Percentiles rank a stretch among this genome's conserved stretches.
Conservation (phyloP, 2,888 invertebrate species). For the Orthosia cruda region DNA sequence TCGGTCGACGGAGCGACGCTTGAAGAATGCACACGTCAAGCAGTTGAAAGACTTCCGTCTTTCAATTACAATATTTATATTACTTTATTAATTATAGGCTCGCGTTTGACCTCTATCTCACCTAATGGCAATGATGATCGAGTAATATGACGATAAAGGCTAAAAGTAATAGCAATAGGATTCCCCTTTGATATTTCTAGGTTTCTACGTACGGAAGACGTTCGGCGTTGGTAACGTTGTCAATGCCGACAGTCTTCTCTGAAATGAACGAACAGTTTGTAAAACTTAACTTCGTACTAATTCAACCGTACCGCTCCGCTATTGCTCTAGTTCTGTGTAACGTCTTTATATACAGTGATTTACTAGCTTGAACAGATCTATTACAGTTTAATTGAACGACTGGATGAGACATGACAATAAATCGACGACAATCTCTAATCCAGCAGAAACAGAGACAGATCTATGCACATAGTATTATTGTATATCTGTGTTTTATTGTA, state of each 20-base stretch:
- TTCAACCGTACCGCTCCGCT: background rate
- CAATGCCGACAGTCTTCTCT: background rate
- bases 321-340: slow-evolving; percentile 15
- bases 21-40: too few species aligned
- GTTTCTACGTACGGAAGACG: background rate
- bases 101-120: too few species aligned
- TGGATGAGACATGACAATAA: slow-evolving; percentile 53
- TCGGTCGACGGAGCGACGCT: too few species aligned
- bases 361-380: slow-evolving; percentile 48
- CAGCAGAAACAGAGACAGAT: slow-evolving; percentile 27
- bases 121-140: background rate
- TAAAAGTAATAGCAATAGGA: too few species aligned
- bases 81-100: too few species aligned
- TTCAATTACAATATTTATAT: too few species aligned
- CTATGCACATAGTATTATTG: slow-evolving; percentile 11
- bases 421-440: slow-evolving; percentile 51
- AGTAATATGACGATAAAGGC: background rate
- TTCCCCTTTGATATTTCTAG: background rate
- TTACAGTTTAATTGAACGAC: slow-evolving; percentile 51
- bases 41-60: too few species aligned
- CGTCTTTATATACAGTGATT: slow-evolving; percentile 34
- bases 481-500: slow-evolving; percentile 17
- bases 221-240: too few species aligned
- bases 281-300: too few species aligned
- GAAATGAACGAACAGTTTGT: background rate